Evolutionary conservation across 2,888 invertebrate genomes (phyloP).

Genomic region (Opisthograptis luteolata): DNA sequence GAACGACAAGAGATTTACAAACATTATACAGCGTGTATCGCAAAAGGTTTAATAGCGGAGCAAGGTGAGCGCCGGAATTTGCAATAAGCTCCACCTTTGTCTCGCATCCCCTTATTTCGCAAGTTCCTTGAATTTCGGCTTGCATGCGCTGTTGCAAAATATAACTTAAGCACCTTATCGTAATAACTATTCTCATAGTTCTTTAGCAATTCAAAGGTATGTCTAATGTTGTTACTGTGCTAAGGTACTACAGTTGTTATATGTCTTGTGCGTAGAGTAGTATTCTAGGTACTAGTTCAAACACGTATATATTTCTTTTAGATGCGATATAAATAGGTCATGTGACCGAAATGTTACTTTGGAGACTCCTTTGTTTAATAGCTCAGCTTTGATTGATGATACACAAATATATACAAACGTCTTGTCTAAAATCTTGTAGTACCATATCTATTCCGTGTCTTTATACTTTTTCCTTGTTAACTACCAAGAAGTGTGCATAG

Average conservation of each 20-base stretch:
- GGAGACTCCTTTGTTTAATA: too few relatives aligned
- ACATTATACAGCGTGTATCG: slow-evolving; percentile 57
- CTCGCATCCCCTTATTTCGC: slow-evolving; percentile 69
- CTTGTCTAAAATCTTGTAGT: too few relatives aligned
- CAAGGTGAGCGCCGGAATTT: slow-evolving; percentile 76
- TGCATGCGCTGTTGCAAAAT: slow-evolving; percentile 51
- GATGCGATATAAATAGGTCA: slow-evolving; percentile 23
- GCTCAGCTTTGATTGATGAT: too few relatives aligned
- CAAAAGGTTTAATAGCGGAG: slow-evolving; percentile 67
- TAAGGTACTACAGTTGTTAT: background rate
- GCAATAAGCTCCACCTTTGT: slow-evolving; percentile 80
- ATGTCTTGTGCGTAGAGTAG: slow-evolving; percentile 10
- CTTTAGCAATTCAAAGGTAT: background rate
- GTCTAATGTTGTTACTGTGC: background rate
- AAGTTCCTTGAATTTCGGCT: slow-evolving; percentile 75
- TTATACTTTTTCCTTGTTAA: too few relatives aligned
- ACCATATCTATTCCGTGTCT: too few relatives aligned
- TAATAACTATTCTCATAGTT: background rate
- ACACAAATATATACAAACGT: too few relatives aligned
- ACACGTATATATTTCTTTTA: slow-evolving; percentile 62
- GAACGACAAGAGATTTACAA: slow-evolving; percentile 41
- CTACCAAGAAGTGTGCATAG: too few relatives aligned
- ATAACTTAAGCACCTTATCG: slow-evolving; percentile 24
- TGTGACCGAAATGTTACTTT: background rate
- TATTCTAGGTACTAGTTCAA: slow-evolving; percentile 45